Conservation (phyloP, 2,797 vertebrate species). For the Champsocephalus esox region DNA sequence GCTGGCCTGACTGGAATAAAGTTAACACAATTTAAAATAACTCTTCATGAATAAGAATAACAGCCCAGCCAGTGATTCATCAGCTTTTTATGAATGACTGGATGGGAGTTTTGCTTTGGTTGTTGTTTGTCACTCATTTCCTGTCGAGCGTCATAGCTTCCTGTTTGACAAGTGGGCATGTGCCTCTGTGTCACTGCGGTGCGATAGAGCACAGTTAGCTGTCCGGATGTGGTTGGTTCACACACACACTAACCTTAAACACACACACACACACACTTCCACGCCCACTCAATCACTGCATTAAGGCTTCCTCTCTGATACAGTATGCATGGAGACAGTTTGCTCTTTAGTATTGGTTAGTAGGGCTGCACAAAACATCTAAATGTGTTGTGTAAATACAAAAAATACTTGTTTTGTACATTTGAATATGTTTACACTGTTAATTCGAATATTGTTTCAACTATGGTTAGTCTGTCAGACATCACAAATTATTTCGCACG, state of each 20-base stretch:
- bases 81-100: conserved; percentile 73
- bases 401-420: too few relatives aligned
- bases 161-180: conserved; percentile 56
- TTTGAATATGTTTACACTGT: too few relatives aligned
- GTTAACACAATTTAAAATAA: conserved; percentile 1
- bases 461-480: too few relatives aligned
- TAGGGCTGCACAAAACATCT: too few relatives aligned
- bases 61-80: conserved; percentile 47
- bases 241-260: not conserved
- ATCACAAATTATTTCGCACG: too few relatives aligned
- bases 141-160: conserved; percentile 65
- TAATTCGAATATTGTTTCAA: too few relatives aligned
- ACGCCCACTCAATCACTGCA: not conserved
- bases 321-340: not conserved
- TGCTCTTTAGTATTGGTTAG: not conserved
- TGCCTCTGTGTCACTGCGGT: conserved; percentile 43
- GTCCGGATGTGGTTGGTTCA: conserved; percentile 37
- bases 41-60: conserved; percentile 6
- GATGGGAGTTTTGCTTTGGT: conserved; percentile 46
- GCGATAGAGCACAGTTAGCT: conserved; percentile 9
- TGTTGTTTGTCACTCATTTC: conserved; percentile 64
- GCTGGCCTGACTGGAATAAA: not conserved
- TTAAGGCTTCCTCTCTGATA: conserved; percentile 12
- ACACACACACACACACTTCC: conserved; percentile 4
- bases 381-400: too few relatives aligned